Base-by-base conservation (phyloP, 2,797 vertebrate genomes). In the Acrossocheilus fasciatus region DNA sequence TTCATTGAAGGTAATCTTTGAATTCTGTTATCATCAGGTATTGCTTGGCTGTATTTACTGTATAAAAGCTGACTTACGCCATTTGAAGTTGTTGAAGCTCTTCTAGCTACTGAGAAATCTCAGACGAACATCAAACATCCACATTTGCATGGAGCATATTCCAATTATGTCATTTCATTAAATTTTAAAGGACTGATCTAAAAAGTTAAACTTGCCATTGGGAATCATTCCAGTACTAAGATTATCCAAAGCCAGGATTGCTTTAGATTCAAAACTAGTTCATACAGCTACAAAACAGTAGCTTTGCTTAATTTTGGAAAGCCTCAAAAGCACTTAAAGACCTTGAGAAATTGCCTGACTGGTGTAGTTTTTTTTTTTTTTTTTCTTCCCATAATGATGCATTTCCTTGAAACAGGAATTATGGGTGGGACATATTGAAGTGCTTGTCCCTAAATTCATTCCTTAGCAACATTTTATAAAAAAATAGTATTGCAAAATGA, bases 71-170 rank as follows among this genome's bases (percentile, higher is more conserved):
- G 45, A 75, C 45, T 50, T 50, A 5, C 1, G 6, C 26, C 30
- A 50, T 59, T 78, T 78, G 17, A 78, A 43, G n/a, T 5, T 15
- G 52, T 10, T 79, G 23, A 79, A n/a, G 41, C 14, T 62, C 26
- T 62, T 39, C 23, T 30, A 43, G 36, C 6, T 30, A 52, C 41
- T n/a, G 41, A 69, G 41, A 52, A 26, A 15, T 82, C 34, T 30
- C 30, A 81, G 30, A 7, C 6, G 7, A 69, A 52, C 45, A 59
- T 82, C 50, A 82, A 73, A 59, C 52, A 1, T 30, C n/a, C 50
- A 82, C 68, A 73, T 73, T 82, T 72, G 30, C 68, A 41, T 59
- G 36, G 50, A 30, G 57, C 68, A 73, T 57, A 43, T 82, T 72
- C 34, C 52, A 73, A 26, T 73, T 54, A 70, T 57, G 39, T 43